Evolutionary conservation across 2,888 invertebrate genomes (phyloP).

Genomic region (Alloscopus bannaensis): DNA sequence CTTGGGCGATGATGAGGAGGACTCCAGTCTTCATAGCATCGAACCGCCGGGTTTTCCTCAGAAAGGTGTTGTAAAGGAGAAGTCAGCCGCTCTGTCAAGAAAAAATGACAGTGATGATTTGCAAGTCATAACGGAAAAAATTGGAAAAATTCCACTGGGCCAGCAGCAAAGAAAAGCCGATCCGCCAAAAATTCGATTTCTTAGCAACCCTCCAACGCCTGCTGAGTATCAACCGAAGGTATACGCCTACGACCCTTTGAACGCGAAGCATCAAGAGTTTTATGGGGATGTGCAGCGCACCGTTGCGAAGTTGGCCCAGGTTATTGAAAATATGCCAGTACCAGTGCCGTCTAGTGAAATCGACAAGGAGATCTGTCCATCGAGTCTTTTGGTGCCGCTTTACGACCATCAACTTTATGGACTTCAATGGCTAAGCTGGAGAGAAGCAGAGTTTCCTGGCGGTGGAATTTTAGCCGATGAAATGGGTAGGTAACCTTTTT

Average conservation of each 20-base stretch:
- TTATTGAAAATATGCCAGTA: conserved; percentile 60
- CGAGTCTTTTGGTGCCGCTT: conserved; percentile 81
- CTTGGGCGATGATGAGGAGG: not conserved
- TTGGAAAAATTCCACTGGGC: conserved; percentile 25
- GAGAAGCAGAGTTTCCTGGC: conserved; percentile 87
- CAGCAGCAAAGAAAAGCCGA: not conserved
- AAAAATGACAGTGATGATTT: conserved; percentile 7
- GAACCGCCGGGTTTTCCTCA: not conserved
- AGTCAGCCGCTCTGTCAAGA: no score
- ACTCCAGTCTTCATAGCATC: not conserved
- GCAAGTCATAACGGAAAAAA: not conserved
- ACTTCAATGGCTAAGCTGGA: conserved; percentile 91
- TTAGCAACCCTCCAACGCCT: conserved; percentile 27
- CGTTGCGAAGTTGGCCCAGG: conserved; percentile 40
- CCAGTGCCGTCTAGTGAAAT: conserved; percentile 75
- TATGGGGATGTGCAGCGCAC: conserved; percentile 50
- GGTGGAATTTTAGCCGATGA: conserved; percentile 89
- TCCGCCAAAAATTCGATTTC: conserved; percentile 14
- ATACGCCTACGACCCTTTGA: conserved; percentile 23
- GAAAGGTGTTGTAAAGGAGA: not conserved
- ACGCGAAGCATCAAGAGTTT: conserved; percentile 39
- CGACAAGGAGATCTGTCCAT: conserved; percentile 78
- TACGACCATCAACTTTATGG: conserved; percentile 92
- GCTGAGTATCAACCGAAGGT: conserved; percentile 18
- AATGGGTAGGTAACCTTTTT: conserved; percentile 32